A percentile compares a stretch with the other conserved stretches of the same genome.
Conservation (phyloP, 2,113 vertebrate genomes). For the Mustelus asterias region DNA sequence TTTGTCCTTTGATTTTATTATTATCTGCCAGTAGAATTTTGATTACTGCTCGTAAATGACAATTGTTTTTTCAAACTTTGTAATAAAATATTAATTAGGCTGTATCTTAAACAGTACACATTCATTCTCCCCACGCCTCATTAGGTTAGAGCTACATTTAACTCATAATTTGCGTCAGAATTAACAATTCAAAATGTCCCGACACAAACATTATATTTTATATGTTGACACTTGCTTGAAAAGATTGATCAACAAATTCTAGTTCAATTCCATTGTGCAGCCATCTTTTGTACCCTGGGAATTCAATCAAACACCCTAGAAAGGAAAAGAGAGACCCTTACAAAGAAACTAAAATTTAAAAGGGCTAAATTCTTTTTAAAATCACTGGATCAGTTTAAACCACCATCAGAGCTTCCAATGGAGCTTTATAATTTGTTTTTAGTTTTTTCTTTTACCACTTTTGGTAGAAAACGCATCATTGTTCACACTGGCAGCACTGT, state of each 20-base stretch:
- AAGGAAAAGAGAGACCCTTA: background rate
- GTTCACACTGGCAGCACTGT: background rate
- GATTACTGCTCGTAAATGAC: background rate
- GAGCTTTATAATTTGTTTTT: background rate
- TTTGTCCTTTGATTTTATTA: background rate
- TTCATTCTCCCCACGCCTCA: background rate
- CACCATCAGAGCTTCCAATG: background rate
- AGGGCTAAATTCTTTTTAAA: background rate
- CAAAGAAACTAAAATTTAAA: background rate
- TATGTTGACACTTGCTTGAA: background rate
- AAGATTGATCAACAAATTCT: conserved; percentile 12
- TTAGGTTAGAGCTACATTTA: background rate
- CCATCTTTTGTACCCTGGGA: background rate
- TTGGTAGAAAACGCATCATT: background rate
- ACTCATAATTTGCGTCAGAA: background rate
- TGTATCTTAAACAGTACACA: background rate
- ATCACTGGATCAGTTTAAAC: background rate
- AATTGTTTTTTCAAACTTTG: background rate
- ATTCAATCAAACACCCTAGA: background rate
- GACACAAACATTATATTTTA: background rate
- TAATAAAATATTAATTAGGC: background rate
- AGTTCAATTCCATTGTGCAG: background rate
- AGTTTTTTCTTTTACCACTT: background rate
- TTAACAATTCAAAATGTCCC: background rate
- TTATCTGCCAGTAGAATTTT: background rate